Conservation (phyloP, 1,140 invertebrate species). For the Bombus vancouverensis region DNA sequence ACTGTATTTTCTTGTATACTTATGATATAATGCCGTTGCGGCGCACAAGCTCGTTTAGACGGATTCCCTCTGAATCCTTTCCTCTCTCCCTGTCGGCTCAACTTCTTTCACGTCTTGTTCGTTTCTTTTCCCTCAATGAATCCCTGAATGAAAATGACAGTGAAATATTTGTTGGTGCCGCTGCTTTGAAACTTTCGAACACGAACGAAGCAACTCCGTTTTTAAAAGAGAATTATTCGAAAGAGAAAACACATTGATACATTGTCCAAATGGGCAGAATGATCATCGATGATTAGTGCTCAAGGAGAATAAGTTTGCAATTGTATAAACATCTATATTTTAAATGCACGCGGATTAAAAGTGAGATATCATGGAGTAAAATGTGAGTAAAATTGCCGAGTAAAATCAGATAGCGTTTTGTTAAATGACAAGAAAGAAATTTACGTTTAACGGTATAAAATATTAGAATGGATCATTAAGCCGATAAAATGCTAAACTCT, state of each 20-base stretch:
- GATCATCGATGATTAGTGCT: not conserved
- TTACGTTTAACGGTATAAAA: not conserved
- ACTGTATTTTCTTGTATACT: conserved; percentile 53
- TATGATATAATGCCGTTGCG: conserved; percentile 47
- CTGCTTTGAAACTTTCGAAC: not conserved
- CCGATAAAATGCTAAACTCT: not conserved
- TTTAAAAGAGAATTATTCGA: not conserved
- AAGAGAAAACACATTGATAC: not conserved
- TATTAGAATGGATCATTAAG: not conserved
- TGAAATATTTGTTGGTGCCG: not conserved
- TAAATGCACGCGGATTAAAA: too few species aligned
- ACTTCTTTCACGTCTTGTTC: not conserved
- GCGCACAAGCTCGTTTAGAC: conserved; percentile 56
- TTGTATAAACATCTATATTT: not conserved
- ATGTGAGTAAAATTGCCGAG: not conserved
- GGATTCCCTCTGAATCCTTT: conserved; percentile 44
- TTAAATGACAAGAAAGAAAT: not conserved
- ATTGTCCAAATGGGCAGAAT: not conserved
- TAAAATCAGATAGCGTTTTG: not conserved
- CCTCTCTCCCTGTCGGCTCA: not conserved
- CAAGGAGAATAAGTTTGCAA: not conserved
- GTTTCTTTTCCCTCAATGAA: not conserved
- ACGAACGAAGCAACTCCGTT: not conserved
- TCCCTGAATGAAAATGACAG: not conserved
- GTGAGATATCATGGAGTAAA: too few species aligned